Evolutionary conservation across 2,113 vertebrate genomes (phyloP), one percentile per base, ranked within the genome.

Genomic region (Nycticorax nycticorax): DNA sequence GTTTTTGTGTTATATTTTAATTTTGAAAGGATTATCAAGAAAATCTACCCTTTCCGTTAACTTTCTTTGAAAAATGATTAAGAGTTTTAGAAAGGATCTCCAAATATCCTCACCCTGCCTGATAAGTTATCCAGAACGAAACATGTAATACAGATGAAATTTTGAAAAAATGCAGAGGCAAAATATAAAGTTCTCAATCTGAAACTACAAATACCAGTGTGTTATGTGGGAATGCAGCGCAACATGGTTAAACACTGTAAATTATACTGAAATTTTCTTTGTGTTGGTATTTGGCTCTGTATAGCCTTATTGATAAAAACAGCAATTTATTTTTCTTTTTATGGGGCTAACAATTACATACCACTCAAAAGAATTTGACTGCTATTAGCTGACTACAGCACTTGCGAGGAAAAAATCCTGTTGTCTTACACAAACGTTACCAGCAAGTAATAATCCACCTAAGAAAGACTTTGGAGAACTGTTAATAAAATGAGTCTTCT

Each of bases 1-100:
- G 95, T 23, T 95, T 97, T 95, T 96, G 80, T 96, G 86, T 90
- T 97, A 96, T 76, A 97, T 94, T 96, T 94, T 98, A 97, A 98
- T 98, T 98, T 98, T 98, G 97, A 98, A 97, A 96, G 98, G 97
- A 98, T 98, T 97, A 98, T 98, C 84, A 95, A 50, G 96, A 96
- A 97, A 97, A 97, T 97, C 97, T 98, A 97, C 97, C 77, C 89
- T 96, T 98, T 98, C 97, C 96, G 85, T 97, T 97, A 97, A 97
- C 82, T 95, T 95, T 89, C 96, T 98, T 98, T 96, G 97, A 98
- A 98, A 98, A 98, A 92, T 1, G 88, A 97, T 96, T 96, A 95
- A 82, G 90, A 79, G 84, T 98, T 98, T 98, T 95, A 96, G 96
- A 91, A 96, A 96, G 93, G 97, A 97, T 95, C 96, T 98, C 92